Evolutionary conservation across 1,140 invertebrate genomes (phyloP).

Genomic region (Drosophila arawakana): DNA sequence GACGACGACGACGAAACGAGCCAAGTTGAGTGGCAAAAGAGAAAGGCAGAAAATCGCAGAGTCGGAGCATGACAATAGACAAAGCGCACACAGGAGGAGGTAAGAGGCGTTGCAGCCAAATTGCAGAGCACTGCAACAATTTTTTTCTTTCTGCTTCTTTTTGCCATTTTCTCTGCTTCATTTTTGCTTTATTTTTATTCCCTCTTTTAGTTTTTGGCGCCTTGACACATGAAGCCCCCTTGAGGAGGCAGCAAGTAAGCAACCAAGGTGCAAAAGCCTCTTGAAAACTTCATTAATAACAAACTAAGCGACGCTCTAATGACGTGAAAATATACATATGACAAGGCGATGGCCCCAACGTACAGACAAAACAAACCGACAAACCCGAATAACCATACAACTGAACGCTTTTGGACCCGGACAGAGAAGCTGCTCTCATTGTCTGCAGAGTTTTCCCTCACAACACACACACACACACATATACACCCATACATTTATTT

Average conservation of each 20-base stretch:
- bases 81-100: constrained; percentile 15
- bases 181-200: constrained; percentile 1
- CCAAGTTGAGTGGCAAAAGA: constrained; percentile 75
- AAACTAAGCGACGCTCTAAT: constrained; percentile 66
- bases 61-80: constrained; percentile 47
- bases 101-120: constrained; percentile 37
- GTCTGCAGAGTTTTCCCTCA: constrained; percentile 38
- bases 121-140: constrained; percentile 44
- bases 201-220: constrained; percentile 29
- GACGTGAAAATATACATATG: constrained; percentile 58
- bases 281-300: constrained; percentile 76
- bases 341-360: constrained; percentile 47
- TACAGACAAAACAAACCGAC: constrained; percentile 16
- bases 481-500: neutral
- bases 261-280: constrained; percentile 56
- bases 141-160: neutral
- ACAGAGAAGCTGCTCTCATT: constrained; percentile 54
- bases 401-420: constrained; percentile 7
- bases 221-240: constrained; percentile 40
- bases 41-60: constrained; percentile 56
- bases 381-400: neutral
- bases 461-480: neutral
- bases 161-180: neutral
- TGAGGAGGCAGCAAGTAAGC: constrained; percentile 17
- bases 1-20: constrained; percentile 18